Percentiles rank a stretch among this genome's conserved stretches.
These are phyloP conservation scores for Edolisoma coerulescens DNA, from an alignment of 2,113 vertebrate genomes.

Conservation along the genomic window DNA sequence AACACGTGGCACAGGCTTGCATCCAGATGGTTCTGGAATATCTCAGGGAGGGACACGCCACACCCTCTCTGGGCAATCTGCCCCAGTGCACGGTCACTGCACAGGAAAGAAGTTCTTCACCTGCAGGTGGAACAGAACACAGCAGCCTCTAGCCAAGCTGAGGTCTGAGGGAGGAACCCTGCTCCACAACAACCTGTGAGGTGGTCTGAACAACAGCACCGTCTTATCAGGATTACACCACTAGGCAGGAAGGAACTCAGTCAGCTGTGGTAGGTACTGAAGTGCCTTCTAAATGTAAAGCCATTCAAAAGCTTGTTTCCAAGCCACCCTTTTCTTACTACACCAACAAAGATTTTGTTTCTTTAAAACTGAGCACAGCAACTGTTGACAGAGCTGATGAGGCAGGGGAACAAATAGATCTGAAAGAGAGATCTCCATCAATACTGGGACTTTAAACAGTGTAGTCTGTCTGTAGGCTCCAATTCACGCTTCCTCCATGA, in stretches of 20 bases:
- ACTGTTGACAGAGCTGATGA: neutral
- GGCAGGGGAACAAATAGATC: neutral
- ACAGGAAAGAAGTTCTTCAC: neutral
- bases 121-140: neutral
- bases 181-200: accelerated
- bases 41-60: neutral
- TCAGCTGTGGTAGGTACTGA: neutral
- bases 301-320: neutral
- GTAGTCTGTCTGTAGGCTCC: neutral
- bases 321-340: neutral
- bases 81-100: neutral
- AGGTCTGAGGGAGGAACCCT: neutral
- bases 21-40: neutral
- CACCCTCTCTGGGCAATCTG: neutral
- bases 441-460: neutral
- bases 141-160: neutral
- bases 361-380: neutral
- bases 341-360: neutral
- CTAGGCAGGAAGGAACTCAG: neutral
- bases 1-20: neutral
- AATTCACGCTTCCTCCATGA: neutral
- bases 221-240: neutral
- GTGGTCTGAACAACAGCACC: neutral
- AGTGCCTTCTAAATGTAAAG: neutral
- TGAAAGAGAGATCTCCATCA: neutral